These are phyloP conservation scores for Argya squamiceps DNA, from an alignment of 2,797 vertebrate genomes.

Conservation along the genomic window DNA sequence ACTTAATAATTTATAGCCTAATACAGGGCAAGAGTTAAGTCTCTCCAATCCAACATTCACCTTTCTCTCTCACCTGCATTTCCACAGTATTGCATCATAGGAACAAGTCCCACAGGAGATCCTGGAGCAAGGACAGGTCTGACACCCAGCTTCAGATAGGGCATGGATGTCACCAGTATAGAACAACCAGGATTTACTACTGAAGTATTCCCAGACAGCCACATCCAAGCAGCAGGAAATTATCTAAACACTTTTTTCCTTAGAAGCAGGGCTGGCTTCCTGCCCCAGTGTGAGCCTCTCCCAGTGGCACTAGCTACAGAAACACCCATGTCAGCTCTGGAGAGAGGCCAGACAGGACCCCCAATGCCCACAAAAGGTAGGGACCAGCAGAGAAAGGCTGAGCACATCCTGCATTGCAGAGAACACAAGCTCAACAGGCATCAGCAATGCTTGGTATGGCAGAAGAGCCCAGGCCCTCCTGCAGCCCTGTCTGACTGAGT, in stretches of 20 bases:
- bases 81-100: fast-evolving
- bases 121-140: not conserved
- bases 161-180: not conserved
- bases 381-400: not conserved
- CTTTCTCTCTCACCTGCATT: not conserved
- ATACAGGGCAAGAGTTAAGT: not conserved
- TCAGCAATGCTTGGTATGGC: fast-evolving
- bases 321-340: fast-evolving
- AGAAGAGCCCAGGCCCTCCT: not conserved
- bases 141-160: not conserved
- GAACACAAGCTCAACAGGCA: not conserved
- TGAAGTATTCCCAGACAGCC: not conserved
- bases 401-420: not conserved
- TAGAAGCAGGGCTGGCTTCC: not conserved
- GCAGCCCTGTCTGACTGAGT: not conserved
- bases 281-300: not conserved
- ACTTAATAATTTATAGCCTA: not conserved
- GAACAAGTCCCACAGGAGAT: not conserved
- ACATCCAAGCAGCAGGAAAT: not conserved
- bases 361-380: too few species aligned
- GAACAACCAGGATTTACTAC: not conserved
- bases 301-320: fast-evolving
- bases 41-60: fast-evolving
- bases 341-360: not conserved
- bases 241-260: not conserved